These are phyloP conservation scores for Camptogramma bilineatum DNA, from an alignment of 2,888 invertebrate species.

Conservation along the genomic window DNA sequence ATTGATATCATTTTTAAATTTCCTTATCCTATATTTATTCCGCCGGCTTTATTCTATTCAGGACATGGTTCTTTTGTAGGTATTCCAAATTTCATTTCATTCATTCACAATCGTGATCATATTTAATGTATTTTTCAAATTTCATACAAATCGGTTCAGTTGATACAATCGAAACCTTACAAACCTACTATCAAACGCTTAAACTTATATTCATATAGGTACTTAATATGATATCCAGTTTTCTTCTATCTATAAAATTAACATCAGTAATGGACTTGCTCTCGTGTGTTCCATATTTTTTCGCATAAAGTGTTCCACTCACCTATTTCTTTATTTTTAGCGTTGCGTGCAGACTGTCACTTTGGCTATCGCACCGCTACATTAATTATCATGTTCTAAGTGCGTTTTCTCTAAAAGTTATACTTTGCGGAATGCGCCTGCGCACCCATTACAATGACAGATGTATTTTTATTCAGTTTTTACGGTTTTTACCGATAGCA, in stretches of 20 bases:
- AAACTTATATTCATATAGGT: no score
- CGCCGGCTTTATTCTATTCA: no score
- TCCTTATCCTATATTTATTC: no score
- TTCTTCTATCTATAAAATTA: slow-evolving; percentile 4
- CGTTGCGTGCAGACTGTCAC: slow-evolving; percentile 58
- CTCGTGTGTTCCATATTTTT: slow-evolving; percentile 22
- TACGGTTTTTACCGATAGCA: slow-evolving; percentile 47
- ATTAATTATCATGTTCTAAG: slow-evolving; percentile 53
- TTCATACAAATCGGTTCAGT: no score
- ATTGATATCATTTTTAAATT: no score
- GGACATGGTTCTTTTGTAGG: no score
- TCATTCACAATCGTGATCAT: no score
- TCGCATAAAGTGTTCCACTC: slow-evolving; percentile 51
- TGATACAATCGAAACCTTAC: no score
- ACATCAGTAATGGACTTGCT: background rate
- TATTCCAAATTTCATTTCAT: no score
- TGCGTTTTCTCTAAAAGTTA: slow-evolving; percentile 52
- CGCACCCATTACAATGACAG: slow-evolving; percentile 52
- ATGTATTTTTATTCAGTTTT: slow-evolving; percentile 50
- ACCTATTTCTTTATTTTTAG: slow-evolving; percentile 62
- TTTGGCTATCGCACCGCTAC: slow-evolving; percentile 51
- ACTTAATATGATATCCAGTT: background rate
- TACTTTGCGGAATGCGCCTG: slow-evolving; percentile 48
- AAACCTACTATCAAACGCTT: no score
- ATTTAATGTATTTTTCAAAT: no score